Base-by-base conservation (phyloP, 2,888 invertebrate genomes). In the Sphaerophoria taeniata region DNA sequence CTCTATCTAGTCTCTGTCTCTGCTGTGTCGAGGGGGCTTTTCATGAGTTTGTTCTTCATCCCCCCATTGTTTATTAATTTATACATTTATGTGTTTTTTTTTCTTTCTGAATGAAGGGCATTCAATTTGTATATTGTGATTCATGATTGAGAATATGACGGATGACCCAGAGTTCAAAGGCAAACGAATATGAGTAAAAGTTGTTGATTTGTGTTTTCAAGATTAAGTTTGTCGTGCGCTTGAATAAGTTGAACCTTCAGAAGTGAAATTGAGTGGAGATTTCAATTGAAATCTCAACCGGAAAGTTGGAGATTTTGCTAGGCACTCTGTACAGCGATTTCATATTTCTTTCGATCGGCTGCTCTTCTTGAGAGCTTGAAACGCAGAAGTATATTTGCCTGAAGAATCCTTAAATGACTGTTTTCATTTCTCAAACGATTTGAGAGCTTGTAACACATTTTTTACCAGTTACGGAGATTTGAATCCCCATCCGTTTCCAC, bases 1-100 rank as follows among this genome's bases (percentile, higher is more conserved):
- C 56, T 72, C 43, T 45, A 58, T 58, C 14, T 73, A 61, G 39
- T 87, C 87, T 89, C 88, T 89, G 87, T 88, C 87, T 60, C 3
- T 39, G n/a, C 43, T 31, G 31, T 24, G 33, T 4, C 47, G 16
- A 34, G 14, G 39, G 11, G 33, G 47, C 2, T 24, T 24, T 24
- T 24, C 24, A 49, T 58, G 49, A 49, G 9, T 55, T 53, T 43
- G 56, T 36, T 79, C 60, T 65, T 69, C 65, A 47, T 63, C 61
- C 58, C 36, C 43, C 24, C 56, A 71, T 76, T 67, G 60, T 77
- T 70, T 61, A 67, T 77, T 70, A 67, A 55, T 79, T 79, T 69
- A 49, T 34, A 60, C 45, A 39, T 39, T 24, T 24, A 24, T 24
- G 24, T 2, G 24, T 24, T 24, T 24, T 24, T 39, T 56, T 75